Evolutionary conservation across 1,140 invertebrate species (phyloP), one percentile per base, ranked within the genome.

Genomic region (Scaptomyza hsui): DNA sequence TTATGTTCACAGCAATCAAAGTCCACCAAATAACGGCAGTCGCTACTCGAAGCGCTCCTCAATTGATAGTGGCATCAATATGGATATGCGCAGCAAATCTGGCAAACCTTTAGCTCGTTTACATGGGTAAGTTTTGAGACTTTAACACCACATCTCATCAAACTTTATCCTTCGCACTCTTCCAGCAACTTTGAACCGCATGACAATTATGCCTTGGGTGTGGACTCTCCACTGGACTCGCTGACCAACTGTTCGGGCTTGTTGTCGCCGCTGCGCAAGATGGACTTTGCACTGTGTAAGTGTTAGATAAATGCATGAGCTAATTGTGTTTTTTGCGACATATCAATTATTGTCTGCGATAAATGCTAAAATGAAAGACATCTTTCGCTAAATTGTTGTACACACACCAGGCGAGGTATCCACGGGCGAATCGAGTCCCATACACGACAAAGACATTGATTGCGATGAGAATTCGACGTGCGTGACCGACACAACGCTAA

Each of bases 11-110:
- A 91, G 90, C 75, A 90, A 90, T 57, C 90, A 91, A 63, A 92
- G 91, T 73, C 91, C 91, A 13, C 81, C 91, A 29, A 91, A 90
- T 53, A 90, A 77, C 47, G 92, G 89, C 91, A 85, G 81, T 21
- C 92, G 92, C 80, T 92, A 95, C 21, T 93, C 94, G 53, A 97
- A 97, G 91, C 93, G 96, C 79, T 95, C 96, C 5, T 97, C 96
- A 1, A 95, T 97, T 65, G 96, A 97, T 91, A 97, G 96, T 90
- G 96, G 96, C 69, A 96, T 97, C 78, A 95, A 97, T 89, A 94
- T 97, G 93, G 94, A 91, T 4, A 90, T 91, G 48, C 76, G 89
- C 19, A 74, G 72, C 24, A 88, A 90, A 41, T 72, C 88, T 3
- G 89, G 80, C 39, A 91, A 91, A 42, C 72, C 80, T 0, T 48